Evolutionary conservation across 2,888 invertebrate species (phyloP), one percentile per base, ranked within the genome.

Genomic region (Campoletis raptor): DNA sequence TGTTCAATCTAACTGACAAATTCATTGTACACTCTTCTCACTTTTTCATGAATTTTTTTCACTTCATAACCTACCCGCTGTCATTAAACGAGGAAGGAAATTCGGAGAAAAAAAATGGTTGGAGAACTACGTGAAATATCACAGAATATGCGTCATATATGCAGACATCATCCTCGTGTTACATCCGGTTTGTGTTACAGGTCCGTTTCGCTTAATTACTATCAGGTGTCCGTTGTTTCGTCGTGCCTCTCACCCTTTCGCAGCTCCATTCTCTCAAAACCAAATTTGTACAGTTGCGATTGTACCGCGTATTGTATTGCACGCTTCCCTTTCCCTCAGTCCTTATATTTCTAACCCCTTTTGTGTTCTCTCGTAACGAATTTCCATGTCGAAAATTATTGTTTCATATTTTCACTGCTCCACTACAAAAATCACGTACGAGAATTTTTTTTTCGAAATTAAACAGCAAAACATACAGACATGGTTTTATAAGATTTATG

Each of bases 171-270:
- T 74, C 40, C 74, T 74, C 81, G 64, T 72, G 61, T 57, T 2
- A 66, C 67, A 78, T 85, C 66, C 81, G 80, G 84, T 66, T 89
- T 82, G 81, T 64, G 82, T 87, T 89, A 86, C 89, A 87, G 69
- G 86, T 87, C 88, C 83, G 86, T 87, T 85, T 85, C 82, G 85
- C 69, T 89, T 89, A 88, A 88, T 88, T 88, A 85, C 84, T 78
- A 86, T 80, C 73, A 61, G 78, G 77, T 72, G 80, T 77, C 79
- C 83, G 82, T 85, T 82, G 86, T 85, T 73, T 85, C 83, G 81
- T 81, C 57, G 40, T 69, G 42, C 82, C 85, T 69, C 45, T 48
- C 81, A 15, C 79, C 64, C 81, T 74, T 64, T 42, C 36, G 10
- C 36, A 24, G 15, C 52, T 21, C 82, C 37, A 61, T 79, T 42